Evolutionary conservation across 2,797 vertebrate genomes (phyloP).

Genomic region (Protonibea diacanthus): DNA sequence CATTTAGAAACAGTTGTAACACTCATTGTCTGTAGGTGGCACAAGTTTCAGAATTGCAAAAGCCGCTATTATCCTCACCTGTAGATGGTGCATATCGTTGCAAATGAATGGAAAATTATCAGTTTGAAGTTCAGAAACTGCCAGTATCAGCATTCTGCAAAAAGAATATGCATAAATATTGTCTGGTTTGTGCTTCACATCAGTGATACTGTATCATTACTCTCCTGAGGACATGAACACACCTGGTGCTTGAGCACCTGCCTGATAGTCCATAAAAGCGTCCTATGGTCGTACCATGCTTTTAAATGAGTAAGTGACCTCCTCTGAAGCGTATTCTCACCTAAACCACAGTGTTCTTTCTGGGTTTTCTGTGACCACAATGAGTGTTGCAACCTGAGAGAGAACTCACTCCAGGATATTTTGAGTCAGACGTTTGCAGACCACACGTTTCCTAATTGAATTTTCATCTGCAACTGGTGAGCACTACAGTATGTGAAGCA

Average conservation of each 20-base stretch:
- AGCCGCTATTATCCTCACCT: too few relatives aligned
- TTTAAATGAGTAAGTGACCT: slow-evolving; percentile 28
- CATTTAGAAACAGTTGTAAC: not conserved
- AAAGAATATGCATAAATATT: too few relatives aligned
- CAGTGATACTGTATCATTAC: not conserved
- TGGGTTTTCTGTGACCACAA: slow-evolving; percentile 41
- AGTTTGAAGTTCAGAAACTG: too few relatives aligned
- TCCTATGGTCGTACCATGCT: not conserved
- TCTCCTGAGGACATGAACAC: not conserved
- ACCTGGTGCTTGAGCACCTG: not conserved
- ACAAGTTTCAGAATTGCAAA: too few relatives aligned
- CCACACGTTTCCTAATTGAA: slow-evolving; percentile 37
- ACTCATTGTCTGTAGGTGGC: not conserved
- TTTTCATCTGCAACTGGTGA: slow-evolving; percentile 22
- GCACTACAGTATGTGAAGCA: not conserved
- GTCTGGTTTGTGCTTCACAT: not conserved
- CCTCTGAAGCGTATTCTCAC: slow-evolving; percentile 38
- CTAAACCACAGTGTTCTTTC: slow-evolving; percentile 52
- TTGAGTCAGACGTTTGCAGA: slow-evolving; percentile 36
- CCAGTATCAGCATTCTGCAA: not conserved
- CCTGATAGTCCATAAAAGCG: not conserved
- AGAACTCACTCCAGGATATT: slow-evolving; percentile 40
- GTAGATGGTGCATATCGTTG: too few relatives aligned
- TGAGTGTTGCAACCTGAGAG: slow-evolving; percentile 44
- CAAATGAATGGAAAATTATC: too few relatives aligned